A percentile compares a stretch with the other conserved stretches of the same genome.
These are phyloP conservation scores for Tetranychus cinnabarinus DNA, from an alignment of 1,140 invertebrate species.

Conservation along the genomic window DNA sequence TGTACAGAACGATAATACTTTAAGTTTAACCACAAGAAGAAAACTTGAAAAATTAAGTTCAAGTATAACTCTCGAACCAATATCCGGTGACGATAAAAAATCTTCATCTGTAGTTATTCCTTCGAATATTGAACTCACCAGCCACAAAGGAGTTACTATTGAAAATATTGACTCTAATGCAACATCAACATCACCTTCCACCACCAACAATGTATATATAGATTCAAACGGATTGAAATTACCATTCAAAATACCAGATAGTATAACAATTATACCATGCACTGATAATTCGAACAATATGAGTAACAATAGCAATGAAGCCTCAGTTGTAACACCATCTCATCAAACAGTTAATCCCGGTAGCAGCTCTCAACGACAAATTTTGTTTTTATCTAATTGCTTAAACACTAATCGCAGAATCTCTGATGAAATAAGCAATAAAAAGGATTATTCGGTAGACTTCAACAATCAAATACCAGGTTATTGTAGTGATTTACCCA, in stretches of 20 bases:
- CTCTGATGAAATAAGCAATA: neutral
- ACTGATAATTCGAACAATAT: neutral
- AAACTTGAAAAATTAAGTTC: too few species aligned
- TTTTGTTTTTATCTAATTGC: too few species aligned
- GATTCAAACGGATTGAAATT: neutral
- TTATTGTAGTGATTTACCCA: neutral
- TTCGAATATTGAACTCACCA: too few species aligned
- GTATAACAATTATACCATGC: neutral
- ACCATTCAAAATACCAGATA: neutral
- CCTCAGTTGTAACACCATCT: neutral
- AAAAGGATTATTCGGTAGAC: too few species aligned
- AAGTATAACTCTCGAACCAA: too few species aligned
- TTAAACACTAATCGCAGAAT: neutral
- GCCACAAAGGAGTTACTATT: too few species aligned
- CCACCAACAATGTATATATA: neutral
- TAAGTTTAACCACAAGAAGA: too few species aligned
- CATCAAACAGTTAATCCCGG: neutral
- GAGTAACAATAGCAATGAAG: neutral
- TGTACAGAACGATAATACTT: too few species aligned
- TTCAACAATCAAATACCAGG: neutral
- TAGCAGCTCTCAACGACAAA: too few species aligned
- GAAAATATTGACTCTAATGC: too few species aligned
- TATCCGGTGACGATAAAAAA: too few species aligned
- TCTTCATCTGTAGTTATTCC: too few species aligned
- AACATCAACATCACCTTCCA: neutral